A percentile compares a stretch with the other conserved stretches of the same genome.
Conservation (phyloP, 2,113 vertebrate genomes). For the Phyllostomus discolor region DNA sequence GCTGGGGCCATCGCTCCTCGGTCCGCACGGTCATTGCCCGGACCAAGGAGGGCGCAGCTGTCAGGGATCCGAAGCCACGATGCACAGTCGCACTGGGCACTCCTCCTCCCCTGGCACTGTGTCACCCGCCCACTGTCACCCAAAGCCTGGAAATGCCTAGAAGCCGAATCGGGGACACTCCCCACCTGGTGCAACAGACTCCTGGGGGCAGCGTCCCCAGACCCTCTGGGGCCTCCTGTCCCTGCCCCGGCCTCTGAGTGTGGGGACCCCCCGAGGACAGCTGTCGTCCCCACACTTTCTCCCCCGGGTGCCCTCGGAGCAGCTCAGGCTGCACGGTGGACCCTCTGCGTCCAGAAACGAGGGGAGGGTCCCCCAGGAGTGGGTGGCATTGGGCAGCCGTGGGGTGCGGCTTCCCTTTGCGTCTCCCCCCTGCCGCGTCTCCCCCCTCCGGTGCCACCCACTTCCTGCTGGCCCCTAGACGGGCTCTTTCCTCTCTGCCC, state of each 20-base stretch:
- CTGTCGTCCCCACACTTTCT: background rate
- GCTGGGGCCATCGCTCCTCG: background rate
- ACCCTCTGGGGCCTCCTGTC: background rate
- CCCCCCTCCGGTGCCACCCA: background rate
- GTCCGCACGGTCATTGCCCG: background rate
- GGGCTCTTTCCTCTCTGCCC: constrained; percentile 24
- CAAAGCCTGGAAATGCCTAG: background rate
- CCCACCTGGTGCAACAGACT: background rate
- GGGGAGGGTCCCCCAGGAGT: background rate
- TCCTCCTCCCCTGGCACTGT: background rate
- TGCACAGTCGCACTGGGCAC: background rate
- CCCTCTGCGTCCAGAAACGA: background rate
- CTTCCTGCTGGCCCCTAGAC: constrained; percentile 42
- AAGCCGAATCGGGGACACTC: background rate
- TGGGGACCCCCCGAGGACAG: background rate
- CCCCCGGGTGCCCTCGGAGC: background rate
- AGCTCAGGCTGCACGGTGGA: background rate
- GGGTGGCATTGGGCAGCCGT: background rate
- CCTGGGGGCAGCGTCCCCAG: background rate
- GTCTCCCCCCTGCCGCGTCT: background rate
- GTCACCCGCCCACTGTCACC: background rate
- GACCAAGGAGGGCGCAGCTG: background rate
- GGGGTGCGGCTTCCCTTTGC: background rate
- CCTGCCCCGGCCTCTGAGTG: background rate
- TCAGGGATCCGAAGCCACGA: background rate